Conservation (phyloP, 2,888 invertebrate genomes). For the Pterostichus madidus region DNA sequence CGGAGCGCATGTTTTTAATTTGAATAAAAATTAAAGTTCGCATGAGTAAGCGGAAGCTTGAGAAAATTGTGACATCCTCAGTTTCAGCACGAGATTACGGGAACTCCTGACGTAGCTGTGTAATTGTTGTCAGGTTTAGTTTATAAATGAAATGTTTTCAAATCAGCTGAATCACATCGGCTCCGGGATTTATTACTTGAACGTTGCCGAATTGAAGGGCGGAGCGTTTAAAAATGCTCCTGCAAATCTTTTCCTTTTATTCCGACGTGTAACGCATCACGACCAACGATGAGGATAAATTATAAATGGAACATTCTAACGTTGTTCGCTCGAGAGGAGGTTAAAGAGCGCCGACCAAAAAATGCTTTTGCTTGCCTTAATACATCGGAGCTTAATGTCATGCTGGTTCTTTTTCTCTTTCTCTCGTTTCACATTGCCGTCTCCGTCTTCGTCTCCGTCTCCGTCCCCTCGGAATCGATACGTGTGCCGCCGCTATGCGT, state of each 20-base stretch:
- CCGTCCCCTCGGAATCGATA: conserved; percentile 46
- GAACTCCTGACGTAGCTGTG: neutral
- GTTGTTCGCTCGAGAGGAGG: conserved; percentile 51
- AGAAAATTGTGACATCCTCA: neutral
- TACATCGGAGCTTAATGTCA: conserved; percentile 55
- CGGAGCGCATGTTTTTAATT: conserved; percentile 48
- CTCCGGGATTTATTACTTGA: conserved; percentile 43
- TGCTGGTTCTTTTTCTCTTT: conserved; percentile 34
- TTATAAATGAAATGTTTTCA: conserved; percentile 44
- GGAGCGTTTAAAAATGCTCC: conserved; percentile 24
- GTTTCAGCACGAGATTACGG: neutral
- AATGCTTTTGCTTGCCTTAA: conserved; percentile 53
- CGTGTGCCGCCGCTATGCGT: conserved; percentile 11
- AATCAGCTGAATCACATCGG: conserved; percentile 24
- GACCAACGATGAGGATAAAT: conserved; percentile 41
- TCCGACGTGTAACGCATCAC: conserved; percentile 33
- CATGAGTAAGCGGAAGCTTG: conserved; percentile 29
- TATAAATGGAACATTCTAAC: conserved; percentile 53
- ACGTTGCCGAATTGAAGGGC: conserved; percentile 21
- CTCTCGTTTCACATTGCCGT: conserved; percentile 17
- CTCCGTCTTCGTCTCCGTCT: conserved; percentile 25
- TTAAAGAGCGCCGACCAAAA: conserved; percentile 53
- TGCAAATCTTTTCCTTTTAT: conserved; percentile 54
- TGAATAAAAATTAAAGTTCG: conserved; percentile 51
- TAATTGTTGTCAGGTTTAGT: neutral